A percentile compares a stretch with the other conserved stretches of the same genome.
Evolutionary conservation across 2,113 vertebrate species (phyloP).

Genomic region (Bubo scandiacus): DNA sequence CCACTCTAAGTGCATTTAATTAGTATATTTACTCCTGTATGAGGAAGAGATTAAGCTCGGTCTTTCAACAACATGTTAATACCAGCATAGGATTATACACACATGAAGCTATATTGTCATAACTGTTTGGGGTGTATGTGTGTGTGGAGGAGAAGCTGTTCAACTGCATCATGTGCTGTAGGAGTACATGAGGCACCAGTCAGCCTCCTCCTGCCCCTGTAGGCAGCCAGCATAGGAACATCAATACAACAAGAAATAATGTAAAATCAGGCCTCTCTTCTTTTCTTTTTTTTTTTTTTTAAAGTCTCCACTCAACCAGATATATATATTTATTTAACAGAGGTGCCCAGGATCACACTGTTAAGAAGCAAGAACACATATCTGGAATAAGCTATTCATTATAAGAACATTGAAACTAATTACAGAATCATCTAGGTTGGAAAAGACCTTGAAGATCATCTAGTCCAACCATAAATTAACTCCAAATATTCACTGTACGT

Average conservation of each 20-base stretch:
- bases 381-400: background rate
- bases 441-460: too few relatives aligned
- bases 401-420: background rate
- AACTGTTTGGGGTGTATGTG: background rate
- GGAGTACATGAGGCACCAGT: background rate
- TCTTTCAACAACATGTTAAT: background rate
- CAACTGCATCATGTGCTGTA: background rate
- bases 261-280: too few relatives aligned
- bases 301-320: background rate
- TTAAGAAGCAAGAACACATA: background rate
- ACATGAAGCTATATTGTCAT: background rate
- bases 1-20: background rate
- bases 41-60: background rate
- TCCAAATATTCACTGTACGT: background rate
- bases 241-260: background rate
- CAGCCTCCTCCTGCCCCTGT: background rate
- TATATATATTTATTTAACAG: background rate
- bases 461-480: background rate
- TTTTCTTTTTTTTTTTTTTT: background rate
- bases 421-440: too few relatives aligned
- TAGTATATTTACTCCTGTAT: background rate
- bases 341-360: background rate
- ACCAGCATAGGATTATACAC: background rate
- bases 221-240: background rate
- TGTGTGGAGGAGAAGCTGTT: background rate